phyloP scores from a whole-genome alignment of 2,888 invertebrate genomes.

The Drosophila mulleri region DNA sequence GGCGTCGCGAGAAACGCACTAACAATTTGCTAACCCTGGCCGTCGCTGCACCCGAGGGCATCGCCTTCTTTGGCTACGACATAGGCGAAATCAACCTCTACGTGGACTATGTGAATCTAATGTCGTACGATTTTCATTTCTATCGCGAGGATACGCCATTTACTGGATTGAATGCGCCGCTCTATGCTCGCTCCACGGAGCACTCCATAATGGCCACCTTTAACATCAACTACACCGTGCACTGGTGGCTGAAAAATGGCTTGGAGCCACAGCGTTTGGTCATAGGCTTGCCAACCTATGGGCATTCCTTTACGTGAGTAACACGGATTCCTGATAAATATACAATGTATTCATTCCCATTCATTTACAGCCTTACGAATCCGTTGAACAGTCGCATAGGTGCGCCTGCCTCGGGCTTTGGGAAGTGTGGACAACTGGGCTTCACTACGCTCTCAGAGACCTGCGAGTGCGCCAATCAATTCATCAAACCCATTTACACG shows the following conservation, averaged over 20 bases:
- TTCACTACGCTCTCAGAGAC: conserved; percentile 90
- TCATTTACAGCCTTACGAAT: conserved; percentile 88
- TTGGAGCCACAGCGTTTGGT: conserved; percentile 92
- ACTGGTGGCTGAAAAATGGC: conserved; percentile 91
- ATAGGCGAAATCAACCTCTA: conserved; percentile 91
- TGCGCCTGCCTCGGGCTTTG: conserved; percentile 90
- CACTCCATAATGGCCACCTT: conserved; percentile 89
- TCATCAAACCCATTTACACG: conserved; percentile 86
- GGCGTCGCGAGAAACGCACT: conserved; percentile 86
- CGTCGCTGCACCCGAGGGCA: conserved; percentile 91
- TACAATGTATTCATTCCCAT: neutral
- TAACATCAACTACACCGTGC: conserved; percentile 92
- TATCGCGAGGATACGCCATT: conserved; percentile 91
- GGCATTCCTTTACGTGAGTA: conserved; percentile 89
- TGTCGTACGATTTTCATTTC: conserved; percentile 96
- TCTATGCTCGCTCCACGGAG: conserved; percentile 88
- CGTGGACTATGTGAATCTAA: conserved; percentile 94
- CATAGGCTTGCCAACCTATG: conserved; percentile 95
- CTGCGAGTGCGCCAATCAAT: conserved; percentile 88
- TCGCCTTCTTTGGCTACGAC: conserved; percentile 92
- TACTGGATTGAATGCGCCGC: conserved; percentile 93
- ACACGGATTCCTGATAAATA: too few relatives aligned
- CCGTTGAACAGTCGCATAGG: conserved; percentile 88
- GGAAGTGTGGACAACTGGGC: conserved; percentile 89
- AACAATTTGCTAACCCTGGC: conserved; percentile 90